Percentiles rank a stretch among this genome's conserved stretches.
These are phyloP conservation scores for Episyrphus balteatus DNA, from an alignment of 1,140 invertebrate species.

Conservation along the genomic window DNA sequence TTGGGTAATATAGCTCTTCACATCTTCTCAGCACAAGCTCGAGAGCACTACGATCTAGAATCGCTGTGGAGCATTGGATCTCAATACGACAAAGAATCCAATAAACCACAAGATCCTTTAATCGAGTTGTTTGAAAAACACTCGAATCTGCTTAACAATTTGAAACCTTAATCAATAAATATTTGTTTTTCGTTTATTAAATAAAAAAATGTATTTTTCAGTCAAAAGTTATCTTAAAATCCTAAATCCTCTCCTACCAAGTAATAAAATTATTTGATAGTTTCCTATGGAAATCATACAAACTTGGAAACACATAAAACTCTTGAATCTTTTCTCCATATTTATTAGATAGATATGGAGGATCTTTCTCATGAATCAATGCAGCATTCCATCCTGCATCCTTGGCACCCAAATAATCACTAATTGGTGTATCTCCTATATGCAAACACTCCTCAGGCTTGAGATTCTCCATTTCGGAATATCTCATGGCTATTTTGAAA, in stretches of 20 bases:
- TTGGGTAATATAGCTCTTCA: slow-evolving; percentile 92
- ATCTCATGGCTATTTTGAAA: slow-evolving; percentile 56
- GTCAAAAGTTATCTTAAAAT: neutral
- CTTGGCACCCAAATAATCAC: slow-evolving; percentile 68
- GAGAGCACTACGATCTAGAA: slow-evolving; percentile 76
- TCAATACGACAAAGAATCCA: slow-evolving; percentile 62
- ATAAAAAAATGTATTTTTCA: neutral
- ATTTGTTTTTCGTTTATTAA: neutral
- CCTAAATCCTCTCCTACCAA: slow-evolving; percentile 12
- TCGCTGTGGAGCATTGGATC: slow-evolving; percentile 78
- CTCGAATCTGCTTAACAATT: slow-evolving; percentile 46
- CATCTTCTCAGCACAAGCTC: slow-evolving; percentile 59
- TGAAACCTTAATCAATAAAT: slow-evolving; percentile 39
- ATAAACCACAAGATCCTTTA: slow-evolving; percentile 44
- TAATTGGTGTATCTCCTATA: slow-evolving; percentile 62
- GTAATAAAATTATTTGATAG: slow-evolving; percentile 21
- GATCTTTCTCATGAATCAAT: slow-evolving; percentile 40
- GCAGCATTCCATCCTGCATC: slow-evolving; percentile 64
- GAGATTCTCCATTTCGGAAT: slow-evolving; percentile 35
- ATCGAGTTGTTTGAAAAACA: slow-evolving; percentile 51
- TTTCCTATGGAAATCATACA: slow-evolving; percentile 35
- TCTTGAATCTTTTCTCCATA: slow-evolving; percentile 26
- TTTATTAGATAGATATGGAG: slow-evolving; percentile 20
- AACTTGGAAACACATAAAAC: slow-evolving; percentile 25
- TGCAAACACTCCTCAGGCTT: slow-evolving; percentile 58